phyloP scores from a whole-genome alignment of 2,888 invertebrate genomes.

The Exocentrus adspersus region DNA sequence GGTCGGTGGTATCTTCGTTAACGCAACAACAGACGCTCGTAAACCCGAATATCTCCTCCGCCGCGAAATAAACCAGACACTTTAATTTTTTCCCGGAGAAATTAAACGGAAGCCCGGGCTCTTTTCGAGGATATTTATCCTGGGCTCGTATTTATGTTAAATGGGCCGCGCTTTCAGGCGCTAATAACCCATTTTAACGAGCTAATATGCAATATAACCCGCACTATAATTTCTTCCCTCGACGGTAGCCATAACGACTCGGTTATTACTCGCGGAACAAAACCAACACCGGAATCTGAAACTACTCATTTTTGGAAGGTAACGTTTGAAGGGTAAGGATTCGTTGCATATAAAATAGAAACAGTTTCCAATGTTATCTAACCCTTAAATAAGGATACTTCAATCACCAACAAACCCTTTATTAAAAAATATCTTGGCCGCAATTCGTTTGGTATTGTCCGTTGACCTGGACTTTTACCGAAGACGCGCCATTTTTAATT shows the following conservation, averaged over 20 bases:
- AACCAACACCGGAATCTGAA: not conserved
- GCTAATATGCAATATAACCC: not conserved
- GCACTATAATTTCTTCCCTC: not conserved
- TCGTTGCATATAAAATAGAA: too few relatives aligned
- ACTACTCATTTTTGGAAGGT: not conserved
- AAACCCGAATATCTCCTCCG: constrained; percentile 43
- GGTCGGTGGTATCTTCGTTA: constrained; percentile 48
- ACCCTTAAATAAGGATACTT: too few relatives aligned
- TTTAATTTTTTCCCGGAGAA: constrained; percentile 10
- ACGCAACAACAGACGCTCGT: constrained; percentile 54
- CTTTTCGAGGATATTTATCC: not conserved
- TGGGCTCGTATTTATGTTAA: not conserved
- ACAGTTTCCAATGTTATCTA: too few relatives aligned
- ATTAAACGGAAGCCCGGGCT: constrained; percentile 3
- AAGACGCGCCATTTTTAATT: constrained; percentile 10
- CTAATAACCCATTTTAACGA: constrained; percentile 1
- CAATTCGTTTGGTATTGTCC: not conserved
- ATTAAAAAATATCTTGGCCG: not conserved
- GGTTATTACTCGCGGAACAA: not conserved
- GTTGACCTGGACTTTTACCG: not conserved
- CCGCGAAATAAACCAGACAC: constrained; percentile 16
- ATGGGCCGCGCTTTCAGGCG: not conserved
- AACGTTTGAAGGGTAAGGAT: too few relatives aligned
- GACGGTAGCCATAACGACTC: not conserved
- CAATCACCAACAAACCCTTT: too few relatives aligned